phyloP scores from a whole-genome alignment of 2,797 vertebrate genomes.

The Cossypha niveicapilla region DNA sequence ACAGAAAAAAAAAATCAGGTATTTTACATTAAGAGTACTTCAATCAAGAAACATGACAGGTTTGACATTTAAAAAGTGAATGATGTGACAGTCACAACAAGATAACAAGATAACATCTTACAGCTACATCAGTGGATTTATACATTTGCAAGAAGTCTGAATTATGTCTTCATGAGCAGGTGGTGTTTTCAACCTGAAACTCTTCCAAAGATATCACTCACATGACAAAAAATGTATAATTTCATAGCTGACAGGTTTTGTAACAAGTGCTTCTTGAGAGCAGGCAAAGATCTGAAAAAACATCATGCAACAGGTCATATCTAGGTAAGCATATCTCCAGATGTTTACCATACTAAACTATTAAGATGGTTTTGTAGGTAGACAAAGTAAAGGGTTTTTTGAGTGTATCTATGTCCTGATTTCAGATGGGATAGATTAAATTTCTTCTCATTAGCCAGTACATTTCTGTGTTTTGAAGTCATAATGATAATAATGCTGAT shows the following conservation, averaged over 20 bases:
- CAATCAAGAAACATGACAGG: background rate
- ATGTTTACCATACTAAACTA: background rate
- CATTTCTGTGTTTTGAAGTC: background rate
- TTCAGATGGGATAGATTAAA: background rate
- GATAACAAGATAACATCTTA: background rate
- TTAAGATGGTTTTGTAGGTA: background rate
- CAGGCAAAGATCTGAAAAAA: background rate
- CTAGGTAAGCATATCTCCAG: background rate
- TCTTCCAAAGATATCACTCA: slow-evolving; percentile 13
- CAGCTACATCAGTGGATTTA: background rate
- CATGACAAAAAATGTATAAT: background rate
- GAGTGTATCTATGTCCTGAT: background rate
- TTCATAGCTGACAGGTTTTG: slow-evolving; percentile 2
- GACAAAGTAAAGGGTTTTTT: background rate
- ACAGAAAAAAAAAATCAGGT: background rate
- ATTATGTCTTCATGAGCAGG: background rate
- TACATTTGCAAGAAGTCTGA: background rate
- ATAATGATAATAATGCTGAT: background rate
- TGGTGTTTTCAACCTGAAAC: slow-evolving; percentile 4
- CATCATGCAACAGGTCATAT: background rate
- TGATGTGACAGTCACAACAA: background rate
- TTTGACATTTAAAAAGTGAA: slow-evolving; percentile 37
- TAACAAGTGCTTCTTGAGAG: background rate
- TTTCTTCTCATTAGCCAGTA: background rate
- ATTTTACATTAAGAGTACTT: background rate